Evolutionary conservation across 2,888 invertebrate species (phyloP), one percentile per base, ranked within the genome.

Genomic region (Drosophila nr. perissopoda): DNA sequence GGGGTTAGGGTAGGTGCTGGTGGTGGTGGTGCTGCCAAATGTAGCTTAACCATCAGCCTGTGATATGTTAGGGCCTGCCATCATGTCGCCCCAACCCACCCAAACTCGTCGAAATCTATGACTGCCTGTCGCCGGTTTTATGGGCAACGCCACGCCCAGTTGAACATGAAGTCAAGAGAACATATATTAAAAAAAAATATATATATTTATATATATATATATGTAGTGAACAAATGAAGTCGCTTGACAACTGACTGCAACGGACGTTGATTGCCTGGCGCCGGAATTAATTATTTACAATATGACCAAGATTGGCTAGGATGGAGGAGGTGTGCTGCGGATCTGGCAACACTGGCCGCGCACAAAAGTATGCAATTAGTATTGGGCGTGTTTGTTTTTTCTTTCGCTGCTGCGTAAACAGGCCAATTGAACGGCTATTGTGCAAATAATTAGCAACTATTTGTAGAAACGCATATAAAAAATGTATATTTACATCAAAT

Each of bases 361-460:
- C 87, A 74, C 73, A 70, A 81, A 83, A 88, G 75, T 83, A 76
- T 79, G 89, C 89, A 88, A 85, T 88, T 85, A 84, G 76, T 58
- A 58, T 77, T 79, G 72, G 74, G 34, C 74, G 56, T 69, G 72
- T 80, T 81, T 82, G 74, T 77, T 76, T 66, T 76, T 56, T 34
- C 57, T 33, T 40, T 18, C 1, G 7, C 25, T 27, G 18, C 27
- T 10, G 11, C 21, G 6, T 42, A 71, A 68, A 40, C 69, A 36
- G 65, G 48, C 40, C 68, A 73, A 57, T 68, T 63, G 63, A 66
- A 62, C 49, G 58, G 31, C 34, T 52, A 61, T 49, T 65, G 29
- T 63, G n/a, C 40, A 31, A n/a, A 34, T 53, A 68, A 78, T 78
- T 78, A 40, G 29, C 34, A 51, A 33, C n/a, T 61, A 61, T 71